Percentiles rank a stretch among this genome's conserved stretches.
phyloP scores from a whole-genome alignment of 1,140 invertebrate genomes.

The Papilio polyxenes region DNA sequence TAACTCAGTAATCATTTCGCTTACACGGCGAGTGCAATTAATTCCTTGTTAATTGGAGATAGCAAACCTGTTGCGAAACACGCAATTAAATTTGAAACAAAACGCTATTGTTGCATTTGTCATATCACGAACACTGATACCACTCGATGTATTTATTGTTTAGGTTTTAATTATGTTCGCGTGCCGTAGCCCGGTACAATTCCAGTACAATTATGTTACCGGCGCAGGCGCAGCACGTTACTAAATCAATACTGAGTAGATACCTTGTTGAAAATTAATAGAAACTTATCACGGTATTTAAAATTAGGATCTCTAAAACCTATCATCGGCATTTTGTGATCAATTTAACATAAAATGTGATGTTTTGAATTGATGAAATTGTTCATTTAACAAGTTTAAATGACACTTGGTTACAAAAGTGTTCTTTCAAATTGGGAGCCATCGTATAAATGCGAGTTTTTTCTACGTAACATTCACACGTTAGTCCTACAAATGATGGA shows the following conservation, averaged over 20 bases:
- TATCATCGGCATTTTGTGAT: no score
- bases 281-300: not conserved
- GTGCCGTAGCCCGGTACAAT: not conserved
- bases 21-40: not conserved
- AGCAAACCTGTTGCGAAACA: not conserved
- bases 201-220: not conserved
- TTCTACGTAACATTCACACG: not conserved
- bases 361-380: no score
- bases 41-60: conserved; percentile 1
- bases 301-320: not conserved
- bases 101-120: conserved; percentile 16
- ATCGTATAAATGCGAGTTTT: not conserved
- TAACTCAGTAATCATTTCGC: not conserved
- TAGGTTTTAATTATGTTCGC: conserved; percentile 8
- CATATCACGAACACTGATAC: conserved; percentile 21
- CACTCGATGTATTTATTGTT: not conserved
- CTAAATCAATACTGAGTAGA: not conserved
- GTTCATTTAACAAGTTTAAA: no score
- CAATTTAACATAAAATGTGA: no score
- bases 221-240: not conserved
- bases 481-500: not conserved
- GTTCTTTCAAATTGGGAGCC: not conserved
- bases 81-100: conserved; percentile 10
- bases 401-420: no score
- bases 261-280: not conserved